Base-by-base conservation (phyloP, 2,113 vertebrate species). In the Forbesichthys agassizii region DNA sequence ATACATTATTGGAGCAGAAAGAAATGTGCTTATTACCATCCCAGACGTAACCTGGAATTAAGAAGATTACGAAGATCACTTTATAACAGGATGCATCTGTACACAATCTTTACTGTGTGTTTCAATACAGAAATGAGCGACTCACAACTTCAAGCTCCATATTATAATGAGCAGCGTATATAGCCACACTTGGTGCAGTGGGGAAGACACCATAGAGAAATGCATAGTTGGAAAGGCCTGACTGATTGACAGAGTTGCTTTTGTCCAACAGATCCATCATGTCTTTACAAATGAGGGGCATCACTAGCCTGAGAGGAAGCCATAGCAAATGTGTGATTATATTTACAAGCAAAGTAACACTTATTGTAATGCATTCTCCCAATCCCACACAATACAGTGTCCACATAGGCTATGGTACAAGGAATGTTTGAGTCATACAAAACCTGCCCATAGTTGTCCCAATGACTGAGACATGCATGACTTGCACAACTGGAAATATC, bases 1-100 rank as follows among this genome's bases (percentile, higher is more conserved):
- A 0, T 98, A 99, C 96, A 99, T 96, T 53, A 99, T 98, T 0
- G 98, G 98, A 52, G 98, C 98, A 61, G 98, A 99, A 57, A 98
- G 96, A 74, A 99, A 96, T 4, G 97, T 99, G 92, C 96, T 94
- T 82, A 99, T 95, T 73, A 99, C 95, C 97, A 99, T 98, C 59
- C 98, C 96, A 52, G 96, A 95, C 60, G 96, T 96, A 73, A 99
- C 90, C 98, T 99, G 81, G 33, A 55, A 71, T 27, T 71, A 51
- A 49, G 4, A 33, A 53, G 33, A 46, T 42, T 42, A 42, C 36
- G 7, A 8, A 42, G 36, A 42, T 42, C 36, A 42, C 36, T 42
- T 42, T 7, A 42, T 8, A 42, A 42, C 36, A 42, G 36, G 1
- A 27, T 27, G 27, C 1, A 42, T 42, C 4, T 42, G 36, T 42